These are phyloP conservation scores for Pentamera pediparva DNA, from an alignment of 53 echinoderm and acorn worm species.

Conservation along the genomic window DNA sequence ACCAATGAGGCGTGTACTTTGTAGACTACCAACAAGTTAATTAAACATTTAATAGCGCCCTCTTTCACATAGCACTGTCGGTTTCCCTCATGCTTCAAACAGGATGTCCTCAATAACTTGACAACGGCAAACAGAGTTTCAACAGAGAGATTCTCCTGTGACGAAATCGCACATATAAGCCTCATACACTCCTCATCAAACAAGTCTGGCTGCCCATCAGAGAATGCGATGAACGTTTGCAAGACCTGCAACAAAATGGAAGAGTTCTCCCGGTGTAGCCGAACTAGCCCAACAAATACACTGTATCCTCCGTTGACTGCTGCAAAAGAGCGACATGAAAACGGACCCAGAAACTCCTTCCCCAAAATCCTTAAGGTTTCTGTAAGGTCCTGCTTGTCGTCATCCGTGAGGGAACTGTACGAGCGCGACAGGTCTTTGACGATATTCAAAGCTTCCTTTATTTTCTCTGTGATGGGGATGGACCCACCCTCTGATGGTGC, in stretches of 20 bases:
- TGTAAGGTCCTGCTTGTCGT: slow-evolving; percentile 35
- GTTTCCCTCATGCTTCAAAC: slow-evolving; percentile 86
- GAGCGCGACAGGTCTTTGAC: slow-evolving; percentile 40
- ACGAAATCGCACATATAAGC: slow-evolving; percentile 34
- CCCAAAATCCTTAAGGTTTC: slow-evolving; percentile 46
- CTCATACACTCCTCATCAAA: slow-evolving; percentile 51
- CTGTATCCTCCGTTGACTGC: slow-evolving; percentile 73
- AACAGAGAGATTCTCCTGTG: background rate
- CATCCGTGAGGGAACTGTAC: slow-evolving; percentile 41
- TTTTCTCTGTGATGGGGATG: slow-evolving; percentile 42
- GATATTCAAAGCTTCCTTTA: slow-evolving; percentile 59
- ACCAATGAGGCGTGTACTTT: slow-evolving; percentile 32
- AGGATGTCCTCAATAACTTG: slow-evolving; percentile 59
- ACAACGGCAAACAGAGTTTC: slow-evolving; percentile 13
- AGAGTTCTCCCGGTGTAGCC: slow-evolving; percentile 42
- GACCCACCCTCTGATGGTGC: background rate
- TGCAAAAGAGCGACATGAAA: slow-evolving; percentile 72
- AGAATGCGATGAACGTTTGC: slow-evolving; percentile 46
- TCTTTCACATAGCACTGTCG: slow-evolving; percentile 72
- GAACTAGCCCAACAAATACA: slow-evolving; percentile 52
- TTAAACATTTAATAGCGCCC: slow-evolving; percentile 45
- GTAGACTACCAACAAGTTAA: slow-evolving; percentile 43
- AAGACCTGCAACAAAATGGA: slow-evolving; percentile 28
- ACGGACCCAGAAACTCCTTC: slow-evolving; percentile 60
- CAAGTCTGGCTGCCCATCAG: slow-evolving; percentile 94